phyloP scores from a whole-genome alignment of 2,888 invertebrate species.

The Drosophila histrio region DNA sequence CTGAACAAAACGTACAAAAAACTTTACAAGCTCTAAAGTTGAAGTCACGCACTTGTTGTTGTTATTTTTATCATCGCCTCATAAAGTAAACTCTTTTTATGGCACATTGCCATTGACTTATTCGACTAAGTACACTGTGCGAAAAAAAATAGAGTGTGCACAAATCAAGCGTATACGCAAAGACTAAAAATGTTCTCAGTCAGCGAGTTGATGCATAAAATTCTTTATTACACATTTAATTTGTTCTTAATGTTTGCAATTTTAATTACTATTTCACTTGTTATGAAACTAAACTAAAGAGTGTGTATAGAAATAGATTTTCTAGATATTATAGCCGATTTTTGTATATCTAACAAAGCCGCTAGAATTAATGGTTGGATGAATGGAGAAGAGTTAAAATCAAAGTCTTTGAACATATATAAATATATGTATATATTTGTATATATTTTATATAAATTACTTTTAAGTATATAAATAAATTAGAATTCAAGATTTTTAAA shows the following conservation, averaged over 20 bases:
- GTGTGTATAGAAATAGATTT: not conserved
- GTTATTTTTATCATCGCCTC: slow-evolving; percentile 37
- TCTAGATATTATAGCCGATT: too few species aligned
- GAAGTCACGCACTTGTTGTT: slow-evolving; percentile 47
- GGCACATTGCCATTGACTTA: slow-evolving; percentile 43
- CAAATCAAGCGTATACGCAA: not conserved
- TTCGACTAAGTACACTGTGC: slow-evolving; percentile 25
- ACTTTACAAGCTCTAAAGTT: slow-evolving; percentile 10
- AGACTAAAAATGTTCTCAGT: not conserved
- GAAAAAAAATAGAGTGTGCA: slow-evolving; percentile 31
- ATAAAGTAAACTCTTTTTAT: slow-evolving; percentile 31
- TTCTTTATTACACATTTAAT: slow-evolving; percentile 7
- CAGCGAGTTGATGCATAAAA: not conserved
- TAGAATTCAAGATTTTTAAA: too few species aligned
- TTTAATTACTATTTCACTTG: not conserved
- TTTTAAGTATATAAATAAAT: too few species aligned
- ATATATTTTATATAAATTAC: too few species aligned
- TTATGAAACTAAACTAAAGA: not conserved
- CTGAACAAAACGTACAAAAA: not conserved
- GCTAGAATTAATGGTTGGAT: too few species aligned
- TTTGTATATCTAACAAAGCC: too few species aligned
- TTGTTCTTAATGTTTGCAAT: not conserved
- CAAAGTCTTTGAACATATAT: too few species aligned
- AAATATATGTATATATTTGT: too few species aligned
- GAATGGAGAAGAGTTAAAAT: too few species aligned